Evolutionary conservation across 2,113 vertebrate genomes (phyloP), one percentile per base, ranked within the genome.

Genomic region (Megalops atlanticus): DNA sequence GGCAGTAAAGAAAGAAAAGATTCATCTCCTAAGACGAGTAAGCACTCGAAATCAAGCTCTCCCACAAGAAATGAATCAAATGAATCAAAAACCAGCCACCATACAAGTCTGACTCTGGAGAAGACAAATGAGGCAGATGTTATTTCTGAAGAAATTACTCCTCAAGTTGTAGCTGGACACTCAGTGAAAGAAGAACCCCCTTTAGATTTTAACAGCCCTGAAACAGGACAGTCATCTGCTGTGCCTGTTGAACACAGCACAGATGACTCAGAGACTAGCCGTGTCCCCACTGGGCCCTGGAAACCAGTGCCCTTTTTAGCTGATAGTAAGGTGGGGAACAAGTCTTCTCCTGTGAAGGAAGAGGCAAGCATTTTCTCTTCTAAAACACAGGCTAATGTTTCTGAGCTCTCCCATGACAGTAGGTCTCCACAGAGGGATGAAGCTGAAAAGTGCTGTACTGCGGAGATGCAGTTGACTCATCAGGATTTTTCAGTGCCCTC

Each of bases 221-320:
- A 80, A n/a, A 69, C 45, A 47, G 33, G 54, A 21, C 15, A 16
- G n/a, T 43, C 24, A 5, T 52, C 74, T 27, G 33, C 5, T 45
- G 14, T 76, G 18, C 36, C 72, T 76, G 38, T 71, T 40, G 80
- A 76, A 39, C 35, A 47, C 27, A 80, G 70, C 31, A 45, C 15
- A 21, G 69, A 77, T 36, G 38, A 54, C 16, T 86, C 47, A 68
- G 82, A 89, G 83, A 83, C n/a, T 39, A 82, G 87, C 3, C 78
- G 79, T 72, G 58, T 35, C 27, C 8, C 77, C 81, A 40, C 78
- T 88, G 91, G 87, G 86, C 41, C 39, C 11, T 91, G 87, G 90
- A 92, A 90, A 80, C 89, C 90, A 0, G 8, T 91, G 39, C 76
- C 83, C 10, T 58, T 84, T 74, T 87, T 82, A 41, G 74, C 41